Evolutionary conservation across 2,888 invertebrate species (phyloP), one percentile per base, ranked within the genome.

Genomic region (Stomorhina lunata): DNA sequence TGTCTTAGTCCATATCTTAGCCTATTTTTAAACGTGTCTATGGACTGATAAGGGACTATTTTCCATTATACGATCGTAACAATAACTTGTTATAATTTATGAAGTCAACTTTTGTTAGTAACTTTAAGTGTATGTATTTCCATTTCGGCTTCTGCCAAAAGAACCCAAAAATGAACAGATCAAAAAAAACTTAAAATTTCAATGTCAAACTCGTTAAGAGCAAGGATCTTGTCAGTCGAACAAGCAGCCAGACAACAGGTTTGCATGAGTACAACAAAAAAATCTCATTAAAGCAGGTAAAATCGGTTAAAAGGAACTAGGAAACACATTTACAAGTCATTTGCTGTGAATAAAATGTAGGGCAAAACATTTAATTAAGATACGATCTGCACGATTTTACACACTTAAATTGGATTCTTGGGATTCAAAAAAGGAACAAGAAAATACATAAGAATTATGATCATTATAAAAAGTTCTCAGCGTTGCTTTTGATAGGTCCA

Each of bases 171-270:
- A 43, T 40, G 61, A 53, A 34, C n/a, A 45, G 43, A 61, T 29
- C 32, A 37, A 45, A 53, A 63, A 57, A 48, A 6, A 40, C 20
- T 57, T 22, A 27, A 75, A 78, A 65, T 53, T 61, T 75, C 78
- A 81, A 81, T 84, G 81, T 84, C 81, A 76, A 79, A 76, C 57
- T 68, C 50, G 82, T 82, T 82, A 68, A 76, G 66, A 37, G 43
- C 79, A 76, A 80, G 76, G 80, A 76, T 72, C 57, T 72, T 53
- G 61, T 55, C 15, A 20, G 29, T 5, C 12, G 25, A 53, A 20
- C 20, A 22, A 17, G 25, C 20, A 53, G 17, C 10, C 59, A 48
- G 48, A 15, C 25, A 15, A 17, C 32, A 66, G 34, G 29, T 69
- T 27, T 20, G 43, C 22, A 7, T 27, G n/a, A 15, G 59, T 17